Evolutionary conservation across 2,888 invertebrate genomes (phyloP), one percentile per base, ranked within the genome.

Genomic region (Rotaria socialis): DNA sequence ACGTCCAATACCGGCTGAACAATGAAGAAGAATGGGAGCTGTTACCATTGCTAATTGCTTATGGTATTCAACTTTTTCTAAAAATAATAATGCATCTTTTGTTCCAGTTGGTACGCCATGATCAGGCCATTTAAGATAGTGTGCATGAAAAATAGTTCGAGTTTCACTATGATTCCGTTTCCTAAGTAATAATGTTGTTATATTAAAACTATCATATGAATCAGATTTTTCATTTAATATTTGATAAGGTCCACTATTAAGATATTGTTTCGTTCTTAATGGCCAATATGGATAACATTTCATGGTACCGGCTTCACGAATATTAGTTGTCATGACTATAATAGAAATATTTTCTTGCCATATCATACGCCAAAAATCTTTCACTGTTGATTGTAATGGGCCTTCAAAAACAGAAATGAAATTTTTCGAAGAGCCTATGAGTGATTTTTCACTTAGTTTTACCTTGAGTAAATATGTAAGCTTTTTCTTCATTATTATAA

Each of bases 211-310:
- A 88, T 94, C 94, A 90, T 94, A 94, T 88, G 94, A 93, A 89
- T 95, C 95, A 87, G 96, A 93, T 14, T 89, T 89, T 22, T 89
- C 90, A 89, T 92, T 92, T 86, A 89, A 89, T 67, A 92, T 89
- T 52, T 89, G 88, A 88, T 91, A 91, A 85, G 90, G 89, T 11
- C 90, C 90, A 88, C 89, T 90, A 86, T 90, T 89, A 43, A 89
- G 89, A 85, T 89, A 89, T 2, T 88, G 93, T 88, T 94, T 94
- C 87, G 94, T 93, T 89, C 94, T 94, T 85, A 93, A 93, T 88
- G 96, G 96, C 97, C 97, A 98, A 93, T 98, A 98, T 92, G 97
- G 97, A 86, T 96, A 96, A 92, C 97, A 98, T 92, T 97, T 97
- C 88, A 94, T 94, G 89, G 96, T 93, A 24, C 96, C 95, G 89